A percentile compares a stretch with the other conserved stretches of the same genome.
phyloP scores from a whole-genome alignment of 2,113 vertebrate species.

The Macquaria australasica region DNA sequence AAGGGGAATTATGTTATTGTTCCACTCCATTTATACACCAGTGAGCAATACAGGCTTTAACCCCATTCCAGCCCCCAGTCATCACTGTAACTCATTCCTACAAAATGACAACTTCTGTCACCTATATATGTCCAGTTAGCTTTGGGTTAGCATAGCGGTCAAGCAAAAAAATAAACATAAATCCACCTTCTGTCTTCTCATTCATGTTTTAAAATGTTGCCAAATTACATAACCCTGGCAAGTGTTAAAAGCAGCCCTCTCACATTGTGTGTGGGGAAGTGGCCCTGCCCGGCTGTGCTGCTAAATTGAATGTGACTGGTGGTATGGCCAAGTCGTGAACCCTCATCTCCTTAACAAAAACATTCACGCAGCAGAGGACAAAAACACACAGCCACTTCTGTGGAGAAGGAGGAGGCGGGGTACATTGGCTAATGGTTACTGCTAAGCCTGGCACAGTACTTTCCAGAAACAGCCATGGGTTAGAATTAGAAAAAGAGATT shows the following conservation, averaged over 20 bases:
- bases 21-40: constrained; percentile 82
- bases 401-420: constrained; percentile 26
- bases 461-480: constrained; percentile 54
- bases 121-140: constrained; percentile 16
- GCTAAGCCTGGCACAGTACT: constrained; percentile 37
- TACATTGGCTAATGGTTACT: constrained; percentile 55
- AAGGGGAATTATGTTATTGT: constrained; percentile 84
- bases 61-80: constrained; percentile 35
- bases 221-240: constrained; percentile 64
- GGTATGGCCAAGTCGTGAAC: constrained; percentile 83
- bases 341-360: constrained; percentile 84
- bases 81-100: constrained; percentile 34
- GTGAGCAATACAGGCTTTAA: constrained; percentile 70
- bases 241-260: constrained; percentile 34
- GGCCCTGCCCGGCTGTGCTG: constrained; percentile 56
- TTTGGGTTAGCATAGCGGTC: constrained; percentile 18
- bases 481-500: constrained; percentile 33
- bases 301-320: constrained; percentile 83
- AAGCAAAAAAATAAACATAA: constrained; percentile 7
- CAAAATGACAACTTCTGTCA: constrained; percentile 53
- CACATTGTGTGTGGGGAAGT: constrained; percentile 48
- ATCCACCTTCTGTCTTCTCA: background rate
- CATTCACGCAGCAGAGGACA: constrained; percentile 79
- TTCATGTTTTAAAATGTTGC: constrained; percentile 47
- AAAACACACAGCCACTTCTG: constrained; percentile 78